Percentiles rank a stretch among this genome's conserved stretches.
Conservation (phyloP, 2,113 vertebrate genomes). For the Poecilia latipinna region DNA sequence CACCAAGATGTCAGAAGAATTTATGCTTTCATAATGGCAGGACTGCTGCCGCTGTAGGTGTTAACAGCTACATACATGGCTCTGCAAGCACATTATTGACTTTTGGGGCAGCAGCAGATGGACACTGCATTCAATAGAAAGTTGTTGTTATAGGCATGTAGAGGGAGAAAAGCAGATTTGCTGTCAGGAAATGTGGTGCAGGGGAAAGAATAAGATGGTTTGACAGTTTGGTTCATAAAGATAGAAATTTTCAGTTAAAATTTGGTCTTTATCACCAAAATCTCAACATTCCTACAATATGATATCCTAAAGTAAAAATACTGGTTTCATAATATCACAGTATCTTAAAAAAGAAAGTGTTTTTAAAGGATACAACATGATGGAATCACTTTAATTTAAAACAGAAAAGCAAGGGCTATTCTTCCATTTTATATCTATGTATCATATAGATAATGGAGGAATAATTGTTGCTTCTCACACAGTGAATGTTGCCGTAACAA, state of each 20-base stretch:
- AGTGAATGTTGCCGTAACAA: neutral
- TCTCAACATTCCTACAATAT: neutral
- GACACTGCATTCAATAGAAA: constrained; percentile 3
- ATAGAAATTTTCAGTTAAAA: constrained; percentile 5
- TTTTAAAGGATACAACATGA: neutral
- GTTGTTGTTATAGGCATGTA: neutral
- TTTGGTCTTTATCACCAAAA: neutral
- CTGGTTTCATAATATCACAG: no score
- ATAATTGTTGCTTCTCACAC: neutral
- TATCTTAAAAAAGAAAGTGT: neutral
- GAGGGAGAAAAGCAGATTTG: constrained; percentile 5
- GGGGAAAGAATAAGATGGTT: neutral
- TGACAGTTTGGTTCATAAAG: constrained; percentile 14
- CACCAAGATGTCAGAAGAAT: constrained; percentile 12
- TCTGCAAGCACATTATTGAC: neutral
- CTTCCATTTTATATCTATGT: no score
- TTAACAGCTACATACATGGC: neutral
- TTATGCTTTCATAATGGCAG: constrained; percentile 9
- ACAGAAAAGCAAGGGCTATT: no score
- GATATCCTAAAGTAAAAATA: neutral
- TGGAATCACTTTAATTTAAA: neutral
- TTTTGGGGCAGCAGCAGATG: neutral
- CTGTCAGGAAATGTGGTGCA: neutral
- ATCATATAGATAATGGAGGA: no score
- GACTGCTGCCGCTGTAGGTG: neutral